These are phyloP conservation scores for Drosophila eohydei DNA, from an alignment of 2,888 invertebrate genomes.

Conservation along the genomic window DNA sequence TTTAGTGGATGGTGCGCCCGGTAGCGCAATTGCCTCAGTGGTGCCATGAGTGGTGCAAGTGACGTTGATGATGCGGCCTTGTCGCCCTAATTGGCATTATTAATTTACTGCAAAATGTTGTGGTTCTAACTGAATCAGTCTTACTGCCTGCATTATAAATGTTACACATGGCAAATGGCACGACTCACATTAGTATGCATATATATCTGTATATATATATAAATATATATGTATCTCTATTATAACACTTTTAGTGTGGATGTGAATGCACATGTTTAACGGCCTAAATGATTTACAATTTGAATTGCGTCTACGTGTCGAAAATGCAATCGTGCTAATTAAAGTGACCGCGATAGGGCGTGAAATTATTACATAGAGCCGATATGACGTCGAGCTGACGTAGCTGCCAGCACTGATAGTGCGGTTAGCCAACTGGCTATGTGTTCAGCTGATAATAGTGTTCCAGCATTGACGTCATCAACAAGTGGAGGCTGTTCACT, in stretches of 20 bases:
- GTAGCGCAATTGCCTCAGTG: constrained; percentile 6
- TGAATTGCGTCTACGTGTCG: constrained; percentile 69
- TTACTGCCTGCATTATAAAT: constrained; percentile 31
- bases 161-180: constrained; percentile 16
- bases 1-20: constrained; percentile 13
- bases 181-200: neutral
- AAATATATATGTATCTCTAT: neutral
- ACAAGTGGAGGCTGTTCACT: constrained; percentile 22
- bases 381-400: constrained; percentile 18
- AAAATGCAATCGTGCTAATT: constrained; percentile 78
- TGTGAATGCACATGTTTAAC: constrained; percentile 49
- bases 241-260: constrained; percentile 2
- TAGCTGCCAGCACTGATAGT: constrained; percentile 8
- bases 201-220: neutral
- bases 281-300: constrained; percentile 72
- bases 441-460: neutral
- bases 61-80: constrained; percentile 25
- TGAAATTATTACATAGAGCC: constrained; percentile 65
- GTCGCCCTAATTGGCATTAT: constrained; percentile 62
- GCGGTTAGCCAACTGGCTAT: constrained; percentile 17
- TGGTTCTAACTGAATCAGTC: constrained; percentile 12
- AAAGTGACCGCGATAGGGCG: constrained; percentile 75
- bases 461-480: constrained; percentile 26
- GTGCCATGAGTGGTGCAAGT: constrained; percentile 6
- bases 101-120: constrained; percentile 57